Base-by-base conservation (phyloP, 1,140 invertebrate genomes). In the Drosophila suzukii region DNA sequence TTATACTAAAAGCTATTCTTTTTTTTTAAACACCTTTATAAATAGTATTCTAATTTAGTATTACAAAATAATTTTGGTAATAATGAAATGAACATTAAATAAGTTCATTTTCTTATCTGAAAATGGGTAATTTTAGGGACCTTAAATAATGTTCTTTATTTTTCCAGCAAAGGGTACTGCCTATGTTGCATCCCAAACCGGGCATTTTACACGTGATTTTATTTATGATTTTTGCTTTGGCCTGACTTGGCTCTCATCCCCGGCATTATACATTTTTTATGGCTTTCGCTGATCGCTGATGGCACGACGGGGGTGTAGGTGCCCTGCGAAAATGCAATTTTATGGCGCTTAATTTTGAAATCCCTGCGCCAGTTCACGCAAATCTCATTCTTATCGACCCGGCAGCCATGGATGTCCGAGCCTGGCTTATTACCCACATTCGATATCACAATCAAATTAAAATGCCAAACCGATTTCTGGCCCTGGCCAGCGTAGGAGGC, bases 291-390 rank as follows among this genome's bases (percentile, higher is more conserved):
- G 75, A 82, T 88, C 79, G 79, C 62, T 65, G 83, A 83, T 81
- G 38, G 34, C 13, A 13, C n/a, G 13, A 24, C 12, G 36, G 43
- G 11, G 6, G 27, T 4, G 27, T 1, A 11, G 30, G 4, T 30
- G 56, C 4, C 47, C 43, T 15, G 70, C 17, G 34, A 56, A 84
- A 89, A 89, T 89, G 84, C 77, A 89, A 89, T 89, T 89, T 89
- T 70, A 89, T 89, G 84, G 84, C 80, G 84, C 80, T 89, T 89
- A 89, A 89, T 89, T 89, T 68, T 88, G 73, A 84, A 89, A 90
- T 84, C 84, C 84, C 65, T 12, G 75, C 50, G 30, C 70, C 53
- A 55, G 50, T 41, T 41, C 38, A 55, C 36, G 50, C 56, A 74
- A 74, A 74, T 74, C 71, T 47, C 56, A 72, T 78, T 78, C 84